Base-by-base conservation (phyloP, 1,140 invertebrate genomes). In the Centruroides vittatus region DNA sequence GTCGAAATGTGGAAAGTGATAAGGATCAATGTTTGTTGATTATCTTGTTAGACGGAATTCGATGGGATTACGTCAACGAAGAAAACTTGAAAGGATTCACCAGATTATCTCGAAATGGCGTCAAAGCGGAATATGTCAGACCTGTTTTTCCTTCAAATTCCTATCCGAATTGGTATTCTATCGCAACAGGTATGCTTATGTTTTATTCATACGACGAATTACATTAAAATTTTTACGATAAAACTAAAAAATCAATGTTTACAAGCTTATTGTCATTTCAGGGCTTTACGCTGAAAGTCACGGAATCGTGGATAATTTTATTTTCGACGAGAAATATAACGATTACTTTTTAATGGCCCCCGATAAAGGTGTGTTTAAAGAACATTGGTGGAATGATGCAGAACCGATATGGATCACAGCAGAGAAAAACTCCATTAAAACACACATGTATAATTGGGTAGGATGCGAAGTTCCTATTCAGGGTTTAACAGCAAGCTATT, bases 131-230 rank as follows among this genome's bases (percentile, higher is more conserved):
- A 41, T 71, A 67, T 56, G 50, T 73, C 41, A 53, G 65, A 8
- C 70, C 69, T 3, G 70, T 67, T 41, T 73, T 70, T 35, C 72
- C 72, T 1, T 67, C 70, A 1, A 53, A 68, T 8, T 73, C 70
- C n/a, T 71, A 70, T 61, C 72, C 72, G 3, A 73, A 73, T 63
- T 72, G 71, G 62, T 70, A 72, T 55, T 65, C 69, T 5, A 56
- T 73, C 6, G 67, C 70, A 60, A 73, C 72, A 62, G 72, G 72
- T 72, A 62, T 63, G 67, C 47, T 49, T 62, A 50, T 41, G 8
- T 41, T 41, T 41, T 41, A 41, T 41, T 41, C 23, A 23, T 23
- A 23, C 23, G 23, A 23, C 23, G 23, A 23, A 23, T 23, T 23
- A 23, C 23, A 23, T 23, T 23, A 23, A 23, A 23, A 23, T 23